These are phyloP conservation scores for Anolis apletophallus DNA, from an alignment of 2,797 vertebrate species.

Conservation along the genomic window DNA sequence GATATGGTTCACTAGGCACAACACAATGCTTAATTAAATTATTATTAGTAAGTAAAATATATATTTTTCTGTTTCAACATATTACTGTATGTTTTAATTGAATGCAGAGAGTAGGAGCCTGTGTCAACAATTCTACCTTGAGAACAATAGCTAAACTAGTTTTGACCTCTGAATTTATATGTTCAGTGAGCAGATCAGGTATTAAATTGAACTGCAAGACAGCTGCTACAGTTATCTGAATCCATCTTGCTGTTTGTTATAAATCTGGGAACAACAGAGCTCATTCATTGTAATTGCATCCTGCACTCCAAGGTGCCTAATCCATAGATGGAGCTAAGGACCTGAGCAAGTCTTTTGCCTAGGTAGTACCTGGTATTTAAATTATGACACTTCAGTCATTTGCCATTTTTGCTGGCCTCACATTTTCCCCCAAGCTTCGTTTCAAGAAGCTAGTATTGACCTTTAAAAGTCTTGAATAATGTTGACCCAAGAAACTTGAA, in stretches of 20 bases:
- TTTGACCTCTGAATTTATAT: background rate
- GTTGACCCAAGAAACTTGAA: background rate
- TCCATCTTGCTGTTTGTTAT: background rate
- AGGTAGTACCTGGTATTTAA: no score
- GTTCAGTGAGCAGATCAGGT: background rate
- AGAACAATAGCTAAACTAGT: background rate
- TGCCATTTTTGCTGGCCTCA: background rate
- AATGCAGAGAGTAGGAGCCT: background rate
- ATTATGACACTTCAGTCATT: background rate
- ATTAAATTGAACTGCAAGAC: background rate
- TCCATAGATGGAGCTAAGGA: no score
- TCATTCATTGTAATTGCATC: background rate
- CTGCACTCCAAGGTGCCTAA: background rate
- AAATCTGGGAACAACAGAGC: background rate
- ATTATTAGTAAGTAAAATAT: no score
- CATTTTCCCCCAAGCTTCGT: no score
- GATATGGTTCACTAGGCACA: background rate
- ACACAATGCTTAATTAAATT: background rate
- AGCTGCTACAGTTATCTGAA: background rate
- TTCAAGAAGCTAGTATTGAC: background rate
- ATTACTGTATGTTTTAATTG: background rate
- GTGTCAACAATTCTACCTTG: background rate
- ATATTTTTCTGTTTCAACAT: background rate
- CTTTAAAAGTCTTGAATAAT: no score
- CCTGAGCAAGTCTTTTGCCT: no score